Evolutionary conservation across 2,113 vertebrate species (phyloP), one percentile per base, ranked within the genome.

Genomic region (Lepus timidus): DNA sequence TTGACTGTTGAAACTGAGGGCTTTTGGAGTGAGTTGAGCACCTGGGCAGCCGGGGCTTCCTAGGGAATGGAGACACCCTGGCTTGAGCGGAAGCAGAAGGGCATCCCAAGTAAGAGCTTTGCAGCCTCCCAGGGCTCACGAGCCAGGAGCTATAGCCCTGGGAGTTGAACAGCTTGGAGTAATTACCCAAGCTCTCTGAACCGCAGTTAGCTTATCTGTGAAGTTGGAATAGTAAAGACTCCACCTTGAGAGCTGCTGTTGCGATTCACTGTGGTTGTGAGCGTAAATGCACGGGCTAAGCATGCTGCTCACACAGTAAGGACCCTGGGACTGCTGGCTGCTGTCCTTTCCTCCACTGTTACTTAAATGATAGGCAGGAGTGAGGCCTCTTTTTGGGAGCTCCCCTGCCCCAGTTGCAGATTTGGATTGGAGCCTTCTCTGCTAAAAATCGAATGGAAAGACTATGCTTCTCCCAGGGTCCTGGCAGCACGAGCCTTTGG

Each of bases 401-500:
- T 27, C 49, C 70, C 14, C 17, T 27, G 23, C 31, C 71, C 27
- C 19, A 19, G 0, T 2, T 73, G 31, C 29, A 31, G 51, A 36
- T 58, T 90, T 75, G 10, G 14, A n/a, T 25, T 84, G 73, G 52
- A 36, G 33, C 14, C 19, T 84, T 76, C 61, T 87, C 75, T 78
- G 62, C 67, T 81, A 55, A 33, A 85, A 86, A n/a, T 20, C 44
- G 75, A 62, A 23, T 17, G 33, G 79, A 78, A 87, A 82, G 49
- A 12, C 22, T 25, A 0, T 64, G 16, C 68, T 78, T 61, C n/a
- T 91, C 65, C 73, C 7, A 55, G 51, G 36, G 23, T 87, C 97
- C 96, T 79, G 87, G 62, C 87, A 96, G 73, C 82, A 91, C 94
- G 75, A 74, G 22, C 74, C 55, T 97, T 96, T 97, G 95, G 52